Conservation (phyloP, 2,888 invertebrate genomes). For the Plagodis pulveraria region DNA sequence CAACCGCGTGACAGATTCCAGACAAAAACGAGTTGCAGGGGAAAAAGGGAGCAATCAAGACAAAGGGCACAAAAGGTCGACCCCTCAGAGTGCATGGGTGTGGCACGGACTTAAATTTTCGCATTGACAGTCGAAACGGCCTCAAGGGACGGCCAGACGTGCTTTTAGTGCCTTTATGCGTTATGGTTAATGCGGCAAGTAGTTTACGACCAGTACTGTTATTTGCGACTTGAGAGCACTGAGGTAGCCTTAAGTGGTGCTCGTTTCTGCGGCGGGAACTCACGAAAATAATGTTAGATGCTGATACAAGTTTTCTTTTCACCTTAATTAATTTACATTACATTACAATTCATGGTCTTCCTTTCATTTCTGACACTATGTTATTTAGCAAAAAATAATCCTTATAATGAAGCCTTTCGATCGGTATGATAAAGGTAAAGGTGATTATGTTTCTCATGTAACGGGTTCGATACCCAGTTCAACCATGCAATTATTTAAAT, state of each 20-base stretch:
- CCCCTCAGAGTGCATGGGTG: conserved; percentile 83
- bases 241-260: conserved; percentile 2
- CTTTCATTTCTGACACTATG: no score
- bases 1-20: conserved; percentile 25
- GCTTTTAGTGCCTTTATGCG: conserved; percentile 84
- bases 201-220: conserved; percentile 79
- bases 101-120: conserved; percentile 81
- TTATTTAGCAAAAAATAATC: no score
- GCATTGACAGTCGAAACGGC: conserved; percentile 84
- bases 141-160: conserved; percentile 76
- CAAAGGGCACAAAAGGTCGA: conserved; percentile 78
- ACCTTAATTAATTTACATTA: no score
- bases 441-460: no score
- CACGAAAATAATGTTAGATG: not conserved
- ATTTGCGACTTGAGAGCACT: conserved; percentile 70
- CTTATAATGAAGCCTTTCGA: no score
- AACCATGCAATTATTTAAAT: no score
- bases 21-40: conserved; percentile 42
- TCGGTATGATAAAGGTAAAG: no score
- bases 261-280: not conserved
- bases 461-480: no score
- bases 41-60: conserved; percentile 73
- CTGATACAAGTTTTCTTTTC: no score
- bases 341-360: no score
- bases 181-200: conserved; percentile 82